Evolutionary conservation across 2,113 vertebrate species (phyloP).

Genomic region (Channa maculata): DNA sequence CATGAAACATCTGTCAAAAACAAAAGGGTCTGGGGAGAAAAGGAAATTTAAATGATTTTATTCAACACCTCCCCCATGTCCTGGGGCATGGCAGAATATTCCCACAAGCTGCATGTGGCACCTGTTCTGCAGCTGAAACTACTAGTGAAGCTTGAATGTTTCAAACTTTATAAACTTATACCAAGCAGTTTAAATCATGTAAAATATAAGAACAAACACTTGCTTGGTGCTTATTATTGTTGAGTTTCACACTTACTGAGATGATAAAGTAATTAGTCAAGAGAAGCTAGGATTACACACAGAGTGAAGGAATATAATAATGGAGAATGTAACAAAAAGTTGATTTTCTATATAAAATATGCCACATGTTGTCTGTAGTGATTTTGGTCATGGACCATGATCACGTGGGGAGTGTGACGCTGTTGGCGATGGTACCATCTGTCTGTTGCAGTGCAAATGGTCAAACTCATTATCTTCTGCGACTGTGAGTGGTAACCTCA

Average conservation of each 20-base stretch:
- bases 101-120: neutral
- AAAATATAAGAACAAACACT: conserved; percentile 18
- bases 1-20: conserved; percentile 47
- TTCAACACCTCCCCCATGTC: conserved; percentile 25
- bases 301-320: neutral
- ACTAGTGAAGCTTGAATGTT: neutral
- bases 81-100: conserved; percentile 28
- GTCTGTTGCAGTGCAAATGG: conserved; percentile 10
- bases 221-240: conserved; percentile 7
- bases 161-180: conserved; percentile 4
- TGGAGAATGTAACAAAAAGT: neutral
- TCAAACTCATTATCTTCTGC: conserved; percentile 47
- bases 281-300: neutral
- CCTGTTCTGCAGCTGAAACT: conserved; percentile 17
- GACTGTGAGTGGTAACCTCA: conserved; percentile 27
- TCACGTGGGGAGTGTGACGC: neutral
- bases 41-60: conserved; percentile 40
- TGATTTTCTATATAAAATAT: neutral
- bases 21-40: conserved; percentile 27
- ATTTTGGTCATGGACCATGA: neutral
- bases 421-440: conserved; percentile 27
- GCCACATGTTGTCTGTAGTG: neutral
- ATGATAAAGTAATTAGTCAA: conserved; percentile 1
- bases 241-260: neutral
- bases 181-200: neutral